Evolutionary conservation across 2,888 invertebrate species (phyloP).

Genomic region (Pristionchus maxplancki): DNA sequence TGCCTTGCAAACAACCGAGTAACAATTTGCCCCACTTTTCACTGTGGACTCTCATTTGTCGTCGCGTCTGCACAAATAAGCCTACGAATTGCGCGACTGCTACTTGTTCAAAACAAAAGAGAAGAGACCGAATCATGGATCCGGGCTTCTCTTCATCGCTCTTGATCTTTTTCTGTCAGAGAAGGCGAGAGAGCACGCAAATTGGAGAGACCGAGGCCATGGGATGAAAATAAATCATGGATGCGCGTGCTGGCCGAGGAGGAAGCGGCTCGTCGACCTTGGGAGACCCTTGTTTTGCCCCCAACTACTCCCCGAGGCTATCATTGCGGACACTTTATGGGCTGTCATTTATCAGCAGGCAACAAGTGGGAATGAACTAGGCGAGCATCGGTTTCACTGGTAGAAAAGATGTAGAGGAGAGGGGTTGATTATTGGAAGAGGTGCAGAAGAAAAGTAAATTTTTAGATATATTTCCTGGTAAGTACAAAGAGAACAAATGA

Average conservation of each 20-base stretch:
- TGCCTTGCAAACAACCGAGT: neutral
- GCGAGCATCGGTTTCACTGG: neutral
- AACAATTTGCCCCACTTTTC: neutral
- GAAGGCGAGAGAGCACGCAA: neutral
- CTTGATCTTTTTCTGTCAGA: neutral
- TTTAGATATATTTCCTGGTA: no score
- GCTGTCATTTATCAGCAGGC: neutral
- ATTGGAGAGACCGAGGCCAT: neutral
- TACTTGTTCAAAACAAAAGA: neutral
- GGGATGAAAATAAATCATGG: constrained; percentile 4
- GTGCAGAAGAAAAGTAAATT: no score
- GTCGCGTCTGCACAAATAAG: neutral
- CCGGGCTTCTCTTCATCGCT: neutral
- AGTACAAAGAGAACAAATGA: no score
- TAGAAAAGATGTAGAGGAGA: no score
- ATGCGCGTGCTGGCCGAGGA: neutral
- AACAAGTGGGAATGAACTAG: no score
- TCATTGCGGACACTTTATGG: neutral
- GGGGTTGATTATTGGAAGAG: no score
- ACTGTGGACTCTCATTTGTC: neutral
- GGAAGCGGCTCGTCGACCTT: neutral
- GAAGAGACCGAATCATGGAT: neutral
- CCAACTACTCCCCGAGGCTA: neutral
- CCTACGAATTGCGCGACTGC: neutral
- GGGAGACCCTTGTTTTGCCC: constrained; percentile 9